These are phyloP conservation scores for Calypte anna DNA, from an alignment of 2,113 vertebrate genomes.

Conservation along the genomic window DNA sequence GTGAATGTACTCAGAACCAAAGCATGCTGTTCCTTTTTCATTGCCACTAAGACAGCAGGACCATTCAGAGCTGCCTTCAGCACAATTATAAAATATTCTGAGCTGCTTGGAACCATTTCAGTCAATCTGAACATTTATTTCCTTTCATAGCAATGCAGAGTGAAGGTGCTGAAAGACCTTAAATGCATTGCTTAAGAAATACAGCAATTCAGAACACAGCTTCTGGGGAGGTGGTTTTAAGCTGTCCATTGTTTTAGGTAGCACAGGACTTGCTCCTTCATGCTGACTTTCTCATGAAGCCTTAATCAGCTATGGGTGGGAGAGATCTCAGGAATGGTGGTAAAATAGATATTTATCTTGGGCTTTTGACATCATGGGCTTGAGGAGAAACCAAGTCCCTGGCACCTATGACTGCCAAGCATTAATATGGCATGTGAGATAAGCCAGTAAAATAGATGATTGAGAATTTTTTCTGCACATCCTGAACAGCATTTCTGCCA, in stretches of 20 bases:
- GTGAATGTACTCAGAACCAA: conserved; percentile 37
- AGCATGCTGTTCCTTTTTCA: conserved; percentile 34
- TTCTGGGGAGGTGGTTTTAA: neutral
- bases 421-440: accelerated
- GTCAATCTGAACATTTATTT: conserved; percentile 28
- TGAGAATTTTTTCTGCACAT: neutral
- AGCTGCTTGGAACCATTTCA: conserved; percentile 39
- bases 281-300: neutral
- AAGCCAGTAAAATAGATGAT: neutral
- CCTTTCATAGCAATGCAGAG: neutral
- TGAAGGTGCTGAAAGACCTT: neutral
- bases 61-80: conserved; percentile 45
- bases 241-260: neutral
- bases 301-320: neutral
- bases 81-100: conserved; percentile 23
- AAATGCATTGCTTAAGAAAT: neutral
- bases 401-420: neutral
- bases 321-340: neutral
- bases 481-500: neutral
- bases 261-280: neutral
- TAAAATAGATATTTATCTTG: neutral
- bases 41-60: conserved; percentile 34
- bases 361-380: neutral
- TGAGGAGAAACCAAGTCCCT: neutral
- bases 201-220: neutral